Evolutionary conservation across 2,113 vertebrate species (phyloP), one percentile per base, ranked within the genome.

Genomic region (Cavia porcellus): DNA sequence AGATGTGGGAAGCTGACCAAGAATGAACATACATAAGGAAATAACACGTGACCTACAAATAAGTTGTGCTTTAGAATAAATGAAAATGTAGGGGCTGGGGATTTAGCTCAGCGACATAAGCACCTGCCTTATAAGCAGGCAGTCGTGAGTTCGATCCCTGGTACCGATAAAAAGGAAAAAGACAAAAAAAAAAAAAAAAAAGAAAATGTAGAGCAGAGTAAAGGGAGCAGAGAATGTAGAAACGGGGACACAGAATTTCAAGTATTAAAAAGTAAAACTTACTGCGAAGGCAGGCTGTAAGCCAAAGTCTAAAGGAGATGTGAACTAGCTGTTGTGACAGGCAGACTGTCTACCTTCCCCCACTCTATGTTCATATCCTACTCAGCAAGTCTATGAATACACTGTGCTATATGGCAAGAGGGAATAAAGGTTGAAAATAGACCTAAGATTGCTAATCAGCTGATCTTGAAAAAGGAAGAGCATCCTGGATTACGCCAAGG

Each of bases 121-220:
- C 38, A 38, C 38, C 38, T 38, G 38, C 38, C 38, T 38, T 38
- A 38, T 38, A 38, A 38, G 38, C 38, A 38, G 38, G 38, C 38
- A 38, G 38, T 38, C 38, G 38, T 38, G 38, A 38, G 38, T 38
- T 38, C 38, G 38, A 38, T 38, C 38, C 38, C 38, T 38, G 38
- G 38, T 38, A 38, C 38, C 38, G 38, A 38, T 38, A 38, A 38
- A 38, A 38, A 38, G 38, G 38, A 38, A 38, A 38, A 38, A 38
- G 38, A 38, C 38, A 38, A 38, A 92, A 86, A 80, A 86, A 92
- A 86, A 80, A 86, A 92, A 86, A 80, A 86, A 59, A 81, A 86
- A 47, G 38, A 92, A 86, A 80, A 86, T 32, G 35, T 9, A 61
- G 17, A 83, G 7, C 25, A 17, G 32, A 68, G 20, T 3, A 90